Evolutionary conservation across 53 echinoderm and acorn worm species (phyloP), one percentile per base, ranked within the genome.

Genomic region (Paracentrotus lividus): DNA sequence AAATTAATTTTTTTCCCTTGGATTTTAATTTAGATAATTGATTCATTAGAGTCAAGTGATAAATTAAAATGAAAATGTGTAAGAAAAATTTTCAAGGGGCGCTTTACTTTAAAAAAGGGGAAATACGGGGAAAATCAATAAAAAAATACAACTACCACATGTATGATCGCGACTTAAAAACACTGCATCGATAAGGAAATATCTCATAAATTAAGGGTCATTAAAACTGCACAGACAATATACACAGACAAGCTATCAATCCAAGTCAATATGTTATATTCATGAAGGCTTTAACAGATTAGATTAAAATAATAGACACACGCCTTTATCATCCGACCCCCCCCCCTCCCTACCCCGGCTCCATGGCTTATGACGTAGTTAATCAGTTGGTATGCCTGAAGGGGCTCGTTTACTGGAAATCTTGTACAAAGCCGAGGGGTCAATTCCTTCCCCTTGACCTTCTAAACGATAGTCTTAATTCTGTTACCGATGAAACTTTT

Each of bases 361-460:
- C 20, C 78, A 42, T 44, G 38, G 42, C 8, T 77, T 42, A 42
- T 44, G 42, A 77, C 78, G 21, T 32, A n/a, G 42, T 7, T 32
- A 77, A 42, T 77, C 78, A 77, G 40, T 8, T 44, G 78, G 78
- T 5, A 42, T 36, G 32, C 42, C 78, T 42, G 78, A 27, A 64
- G 64, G 10, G 64, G 31, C 31, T 13, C n/a, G n/a, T 64, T 64
- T 57, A 64, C 38, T 38, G 67, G 40, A 40, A 72, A 40, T 32
- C 72, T 72, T 72, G 38, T 15, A 32, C 67, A 27, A 12, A 23
- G 9, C 12, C 40, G 15, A 16, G 18, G 32, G 72, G 72, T 72
- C 36, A 72, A 72, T 38, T 72, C 72, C 2, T 38, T 72, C 72
- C 36, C 36, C 72, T 72, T 40, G 72, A 72, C 40, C 72, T 72